Base-by-base conservation (phyloP, 64 coral and sea anemone species). In the Stichodactyla mertensii region DNA sequence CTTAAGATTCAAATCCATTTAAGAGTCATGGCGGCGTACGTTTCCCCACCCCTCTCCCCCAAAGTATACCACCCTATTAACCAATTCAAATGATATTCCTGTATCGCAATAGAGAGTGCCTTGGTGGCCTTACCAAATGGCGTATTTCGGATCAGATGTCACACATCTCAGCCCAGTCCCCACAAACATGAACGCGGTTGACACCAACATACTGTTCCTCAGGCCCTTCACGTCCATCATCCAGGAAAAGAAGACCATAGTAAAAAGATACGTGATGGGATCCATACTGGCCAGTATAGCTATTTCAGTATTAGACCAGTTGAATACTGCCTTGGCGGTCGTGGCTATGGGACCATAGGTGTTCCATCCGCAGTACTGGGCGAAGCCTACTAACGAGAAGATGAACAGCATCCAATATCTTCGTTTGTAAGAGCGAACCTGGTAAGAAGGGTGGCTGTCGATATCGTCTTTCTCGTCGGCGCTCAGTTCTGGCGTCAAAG, bases 221-320 rank as follows among this genome's bases (percentile, higher is more conserved):
- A 98, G 96, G 14, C 96, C 96, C 88, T 92, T 98, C 45, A 92
- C 92, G 64, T 98, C 96, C 96, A 98, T 98, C 88, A 98, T 81
- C 96, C 96, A 98, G 2, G 96, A 98, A 56, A 95, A 98, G 59
- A 94, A 90, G 0, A 94, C 56, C 96, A 98, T 98, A 9, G 96
- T 90, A 20, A 92, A 89, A 20, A 98, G n/a, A 57, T 98, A 98
- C 1, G 96, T 98, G 61, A 98, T 98, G 14, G 96, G 96, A 82
- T 98, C 96, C 89, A 98, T 92, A 80, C 96, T 98, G 6, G 96
- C 96, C 0, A 98, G 85, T 54, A 98, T 62, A 7, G 96, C 96
- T 36, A 98, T 88, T 55, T 98, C 90, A 36, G 96, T 94, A 77
- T 98, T 98, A 16, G 92, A 88, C 96, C 96, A 98, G 82, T 87